Evolutionary conservation across 2,888 invertebrate genomes (phyloP), one percentile per base, ranked within the genome.

Genomic region (Helicoverpa assulta): DNA sequence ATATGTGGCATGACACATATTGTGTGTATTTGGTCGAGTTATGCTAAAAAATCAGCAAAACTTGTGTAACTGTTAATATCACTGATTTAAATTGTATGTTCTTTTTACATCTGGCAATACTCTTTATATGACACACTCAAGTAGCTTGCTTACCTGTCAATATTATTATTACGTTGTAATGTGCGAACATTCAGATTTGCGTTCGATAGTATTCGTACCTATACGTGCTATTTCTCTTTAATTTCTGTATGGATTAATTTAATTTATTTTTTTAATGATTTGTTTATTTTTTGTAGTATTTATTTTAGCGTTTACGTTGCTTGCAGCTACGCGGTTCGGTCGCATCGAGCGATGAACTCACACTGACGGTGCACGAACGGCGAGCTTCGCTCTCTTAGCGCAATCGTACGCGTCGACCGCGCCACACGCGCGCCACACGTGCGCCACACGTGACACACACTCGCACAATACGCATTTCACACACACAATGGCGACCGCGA

Each of bases 291-390:
- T 53, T 50, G 21, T 83, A 72, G 54, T 64, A 61, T 82, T 83
- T 74, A 79, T 70, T 14, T 80, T 76, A 80, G 52, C 71, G 51
- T 80, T 82, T 80, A 73, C 60, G 72, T 82, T 73, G 62, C 78
- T 83, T 83, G 43, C 84, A 83, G 83, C 70, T 83, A 78, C 71
- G 67, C 62, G 76, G 26, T 26, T 26, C 80, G 78, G 18, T 69
- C 76, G 58, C 74, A 78, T 50, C 83, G 81, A 60, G 76, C 79
- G 61, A 82, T 82, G 82, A 82, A 86, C 73, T 80, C 70, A 69
- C 82, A 83, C 76, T 86, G 87, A 87, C 76, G 67, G 21, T 43
- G 62, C 10, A n/a, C 43, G 53, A 56, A 59, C 60, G 68, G 52
- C 60, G 60, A 57, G 12, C 65, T 37, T 12, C 64, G 58, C 51